Percentiles rank a stretch among this genome's conserved stretches.
Evolutionary conservation across 1,140 invertebrate species (phyloP).

Genomic region (Diuraphis noxia): DNA sequence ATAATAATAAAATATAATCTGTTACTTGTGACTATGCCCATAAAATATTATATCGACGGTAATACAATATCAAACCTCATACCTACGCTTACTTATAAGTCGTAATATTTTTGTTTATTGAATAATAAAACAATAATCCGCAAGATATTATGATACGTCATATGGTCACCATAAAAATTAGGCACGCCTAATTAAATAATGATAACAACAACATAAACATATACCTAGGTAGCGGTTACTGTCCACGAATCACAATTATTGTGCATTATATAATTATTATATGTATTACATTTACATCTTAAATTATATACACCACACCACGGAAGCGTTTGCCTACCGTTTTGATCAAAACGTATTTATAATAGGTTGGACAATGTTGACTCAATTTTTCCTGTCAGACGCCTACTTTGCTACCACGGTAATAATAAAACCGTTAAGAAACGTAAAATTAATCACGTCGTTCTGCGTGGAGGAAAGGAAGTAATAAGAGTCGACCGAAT

Average conservation of each 20-base stretch:
- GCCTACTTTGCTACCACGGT: slow-evolving; percentile 2
- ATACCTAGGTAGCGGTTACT: no score
- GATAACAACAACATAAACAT: not conserved
- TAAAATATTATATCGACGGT: not conserved
- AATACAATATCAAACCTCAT: not conserved
- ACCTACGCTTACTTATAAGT: not conserved
- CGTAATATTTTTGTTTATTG: not conserved
- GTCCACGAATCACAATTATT: no score
- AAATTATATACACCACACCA: not conserved
- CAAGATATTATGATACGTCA: not conserved
- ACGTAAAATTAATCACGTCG: not conserved
- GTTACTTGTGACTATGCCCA: not conserved
- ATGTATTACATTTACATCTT: not conserved
- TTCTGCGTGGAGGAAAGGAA: not conserved
- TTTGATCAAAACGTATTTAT: not conserved
- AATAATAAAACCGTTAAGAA: not conserved
- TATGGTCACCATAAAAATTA: not conserved
- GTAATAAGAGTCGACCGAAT: not conserved
- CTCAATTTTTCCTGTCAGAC: not conserved
- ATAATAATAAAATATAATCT: not conserved
- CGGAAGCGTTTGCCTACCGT: not conserved
- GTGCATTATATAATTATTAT: not conserved
- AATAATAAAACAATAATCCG: not conserved
- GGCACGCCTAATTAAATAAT: not conserved
- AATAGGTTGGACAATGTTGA: not conserved